These are phyloP conservation scores for Tragelaphus scriptus DNA, from an alignment of 2,113 vertebrate genomes.

Conservation along the genomic window DNA sequence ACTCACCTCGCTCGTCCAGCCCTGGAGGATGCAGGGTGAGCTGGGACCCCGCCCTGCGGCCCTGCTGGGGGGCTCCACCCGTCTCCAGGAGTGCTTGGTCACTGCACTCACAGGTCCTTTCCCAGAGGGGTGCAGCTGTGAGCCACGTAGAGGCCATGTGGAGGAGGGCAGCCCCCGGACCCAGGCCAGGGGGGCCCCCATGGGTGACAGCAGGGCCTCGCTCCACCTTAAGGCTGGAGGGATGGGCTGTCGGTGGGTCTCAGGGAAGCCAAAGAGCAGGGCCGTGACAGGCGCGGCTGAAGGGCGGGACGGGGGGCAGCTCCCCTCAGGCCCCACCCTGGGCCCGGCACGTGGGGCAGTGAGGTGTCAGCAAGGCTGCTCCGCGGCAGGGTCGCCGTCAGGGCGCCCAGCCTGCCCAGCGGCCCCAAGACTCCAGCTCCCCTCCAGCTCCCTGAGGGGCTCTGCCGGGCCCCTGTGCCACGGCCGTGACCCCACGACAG, in stretches of 20 bases:
- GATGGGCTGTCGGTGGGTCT: rapidly evolving
- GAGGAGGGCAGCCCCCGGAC: not conserved
- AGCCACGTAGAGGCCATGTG: not conserved
- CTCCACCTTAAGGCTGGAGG: not conserved
- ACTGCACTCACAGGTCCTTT: not conserved
- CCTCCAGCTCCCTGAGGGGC: not conserved
- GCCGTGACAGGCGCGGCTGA: not conserved
- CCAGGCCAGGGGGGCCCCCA: not conserved
- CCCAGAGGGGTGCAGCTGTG: not conserved
- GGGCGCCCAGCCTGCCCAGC: not conserved
- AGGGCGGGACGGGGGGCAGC: not conserved
- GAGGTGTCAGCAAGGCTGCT: not conserved
- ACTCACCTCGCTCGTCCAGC: not conserved
- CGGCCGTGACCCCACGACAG: not conserved
- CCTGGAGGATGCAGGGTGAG: not conserved
- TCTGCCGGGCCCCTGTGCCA: not conserved
- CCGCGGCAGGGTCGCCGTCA: rapidly evolving
- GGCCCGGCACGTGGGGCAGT: rapidly evolving
- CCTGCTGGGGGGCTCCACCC: not conserved
- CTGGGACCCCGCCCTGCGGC: not conserved
- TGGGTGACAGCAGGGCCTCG: not conserved
- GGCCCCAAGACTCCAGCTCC: not conserved
- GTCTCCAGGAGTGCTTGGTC: rapidly evolving
- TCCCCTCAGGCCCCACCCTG: not conserved
- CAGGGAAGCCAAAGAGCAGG: not conserved